A percentile compares a stretch with the other conserved stretches of the same genome.
phyloP scores from a whole-genome alignment of 2,888 invertebrate genomes.

The Orthosia incerta region DNA sequence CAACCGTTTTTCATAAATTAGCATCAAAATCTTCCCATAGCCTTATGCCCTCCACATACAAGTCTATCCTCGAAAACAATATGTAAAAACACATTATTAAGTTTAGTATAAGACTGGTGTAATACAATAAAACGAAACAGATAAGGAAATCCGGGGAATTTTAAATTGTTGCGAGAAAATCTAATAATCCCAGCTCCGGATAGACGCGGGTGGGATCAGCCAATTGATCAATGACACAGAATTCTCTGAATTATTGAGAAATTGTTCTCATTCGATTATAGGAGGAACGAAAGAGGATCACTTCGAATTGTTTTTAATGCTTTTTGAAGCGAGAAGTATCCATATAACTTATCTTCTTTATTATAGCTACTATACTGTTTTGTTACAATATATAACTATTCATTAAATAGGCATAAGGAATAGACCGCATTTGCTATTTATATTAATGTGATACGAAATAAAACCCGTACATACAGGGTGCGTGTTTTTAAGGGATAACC shows the following conservation, averaged over 20 bases:
- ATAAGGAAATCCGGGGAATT: slow-evolving; percentile 67
- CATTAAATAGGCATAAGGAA: no score
- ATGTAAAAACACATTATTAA: slow-evolving; percentile 60
- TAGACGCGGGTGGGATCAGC: slow-evolving; percentile 72
- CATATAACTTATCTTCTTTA: background rate
- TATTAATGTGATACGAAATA: no score
- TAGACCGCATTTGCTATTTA: no score
- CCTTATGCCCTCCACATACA: slow-evolving; percentile 15
- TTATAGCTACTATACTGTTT: background rate
- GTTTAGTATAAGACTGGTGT: slow-evolving; percentile 51
- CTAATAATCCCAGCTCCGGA: slow-evolving; percentile 75
- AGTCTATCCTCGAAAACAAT: slow-evolving; percentile 40
- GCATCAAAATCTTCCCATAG: slow-evolving; percentile 5
- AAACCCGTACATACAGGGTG: no score
- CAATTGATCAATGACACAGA: slow-evolving; percentile 80
- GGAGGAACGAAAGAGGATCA: slow-evolving; percentile 31
- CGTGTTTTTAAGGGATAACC: no score
- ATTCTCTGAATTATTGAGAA: slow-evolving; percentile 76
- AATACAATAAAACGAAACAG: slow-evolving; percentile 68
- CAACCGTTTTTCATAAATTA: slow-evolving; percentile 26
- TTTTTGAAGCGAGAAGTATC: slow-evolving; percentile 26
- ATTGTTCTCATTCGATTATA: slow-evolving; percentile 72
- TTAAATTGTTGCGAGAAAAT: slow-evolving; percentile 77
- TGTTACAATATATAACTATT: no score
- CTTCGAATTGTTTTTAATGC: slow-evolving; percentile 50